A percentile compares a stretch with the other conserved stretches of the same genome.
These are phyloP conservation scores for Equus przewalskii DNA, from an alignment of 2,113 vertebrate genomes.

Conservation along the genomic window DNA sequence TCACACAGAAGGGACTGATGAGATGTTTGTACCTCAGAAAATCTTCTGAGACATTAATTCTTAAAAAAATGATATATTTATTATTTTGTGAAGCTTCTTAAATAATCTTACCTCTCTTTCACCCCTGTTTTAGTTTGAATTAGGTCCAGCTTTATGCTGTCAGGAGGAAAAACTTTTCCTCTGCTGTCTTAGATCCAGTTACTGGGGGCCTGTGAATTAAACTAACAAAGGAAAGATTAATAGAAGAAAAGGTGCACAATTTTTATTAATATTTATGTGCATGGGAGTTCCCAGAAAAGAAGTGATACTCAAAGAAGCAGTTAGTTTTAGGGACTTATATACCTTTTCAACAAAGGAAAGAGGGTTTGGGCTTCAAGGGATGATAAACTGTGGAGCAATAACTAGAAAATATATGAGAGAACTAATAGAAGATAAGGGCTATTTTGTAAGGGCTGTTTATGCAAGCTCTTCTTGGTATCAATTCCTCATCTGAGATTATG, in stretches of 20 bases:
- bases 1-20: not conserved
- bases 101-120: not conserved
- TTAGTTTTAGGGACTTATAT: not conserved
- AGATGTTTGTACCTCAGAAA: not conserved
- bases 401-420: not conserved
- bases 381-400: not conserved
- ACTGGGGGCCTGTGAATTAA: not conserved
- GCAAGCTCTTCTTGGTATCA: not conserved
- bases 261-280: not conserved
- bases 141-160: not conserved
- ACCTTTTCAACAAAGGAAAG: not conserved
- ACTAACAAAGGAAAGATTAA: not conserved
- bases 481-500: not conserved
- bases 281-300: not conserved
- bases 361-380: not conserved
- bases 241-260: not conserved
- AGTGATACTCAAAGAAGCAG: not conserved
- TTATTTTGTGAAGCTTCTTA: not conserved
- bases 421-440: not conserved
- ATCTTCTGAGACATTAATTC: not conserved
- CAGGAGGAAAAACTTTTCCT: not conserved
- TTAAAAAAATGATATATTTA: slow-evolving; percentile 4
- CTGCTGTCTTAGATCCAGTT: not conserved
- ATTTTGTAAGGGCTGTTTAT: not conserved
- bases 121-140: not conserved